Evolutionary conservation across 2,888 invertebrate genomes (phyloP).

Genomic region (Patella pellucida): DNA sequence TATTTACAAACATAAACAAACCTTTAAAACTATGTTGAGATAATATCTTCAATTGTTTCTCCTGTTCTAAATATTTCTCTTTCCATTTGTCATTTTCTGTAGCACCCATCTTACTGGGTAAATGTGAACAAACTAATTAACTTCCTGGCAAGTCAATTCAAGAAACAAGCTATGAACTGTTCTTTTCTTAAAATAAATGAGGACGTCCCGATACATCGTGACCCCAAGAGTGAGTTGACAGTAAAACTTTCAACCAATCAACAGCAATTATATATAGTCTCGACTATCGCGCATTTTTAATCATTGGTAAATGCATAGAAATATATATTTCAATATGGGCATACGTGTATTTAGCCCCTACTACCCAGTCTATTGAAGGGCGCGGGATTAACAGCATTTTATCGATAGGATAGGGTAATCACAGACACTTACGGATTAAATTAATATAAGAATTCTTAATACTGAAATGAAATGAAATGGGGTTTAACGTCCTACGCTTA

Average conservation of each 20-base stretch:
- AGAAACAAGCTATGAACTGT: no score
- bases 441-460: no score
- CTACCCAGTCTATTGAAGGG: not conserved
- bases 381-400: no score
- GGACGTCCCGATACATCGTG: not conserved
- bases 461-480: no score
- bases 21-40: conserved; percentile 32
- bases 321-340: no score
- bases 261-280: not conserved
- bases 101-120: no score
- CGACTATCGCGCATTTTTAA: not conserved
- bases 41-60: conserved; percentile 32
- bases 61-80: conserved; percentile 32
- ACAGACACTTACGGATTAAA: no score
- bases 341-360: not conserved
- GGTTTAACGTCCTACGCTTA: no score
- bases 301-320: not conserved
- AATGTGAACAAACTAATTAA: no score
- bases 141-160: no score
- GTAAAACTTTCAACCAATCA: not conserved
- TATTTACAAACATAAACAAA: conserved; percentile 10
- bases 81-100: conserved; percentile 24
- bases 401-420: no score
- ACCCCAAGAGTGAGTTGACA: not conserved
- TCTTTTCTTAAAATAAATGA: not conserved